These are phyloP conservation scores for Thamnaconus septentrionalis DNA, from an alignment of 2,113 vertebrate genomes.

Conservation along the genomic window DNA sequence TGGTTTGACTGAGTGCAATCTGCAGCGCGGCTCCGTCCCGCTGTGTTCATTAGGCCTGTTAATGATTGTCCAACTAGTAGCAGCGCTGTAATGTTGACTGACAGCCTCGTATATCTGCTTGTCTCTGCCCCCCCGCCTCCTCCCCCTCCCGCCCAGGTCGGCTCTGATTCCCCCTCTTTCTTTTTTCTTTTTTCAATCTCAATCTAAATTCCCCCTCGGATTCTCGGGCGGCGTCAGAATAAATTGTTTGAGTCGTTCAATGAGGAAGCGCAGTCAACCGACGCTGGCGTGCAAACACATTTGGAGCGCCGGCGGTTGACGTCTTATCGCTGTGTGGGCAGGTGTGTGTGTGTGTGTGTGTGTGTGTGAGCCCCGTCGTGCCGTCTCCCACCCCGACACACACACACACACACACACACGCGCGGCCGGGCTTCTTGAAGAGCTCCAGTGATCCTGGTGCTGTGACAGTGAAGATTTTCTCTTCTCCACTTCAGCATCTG, in stretches of 20 bases:
- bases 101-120: constrained; percentile 37
- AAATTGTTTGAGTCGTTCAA: constrained; percentile 66
- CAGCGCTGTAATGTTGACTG: constrained; percentile 51
- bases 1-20: neutral
- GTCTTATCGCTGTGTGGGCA: constrained; percentile 59
- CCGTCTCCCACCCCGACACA: neutral
- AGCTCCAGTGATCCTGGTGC: constrained; percentile 24
- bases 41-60: constrained; percentile 53
- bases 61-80: constrained; percentile 58
- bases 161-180: constrained; percentile 45
- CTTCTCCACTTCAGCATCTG: no score
- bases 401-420: neutral
- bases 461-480: constrained; percentile 8
- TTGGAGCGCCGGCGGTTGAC: constrained; percentile 43
- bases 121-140: neutral
- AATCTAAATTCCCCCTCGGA: constrained; percentile 65
- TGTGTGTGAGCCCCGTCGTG: constrained; percentile 14
- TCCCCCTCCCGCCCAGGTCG: constrained; percentile 33
- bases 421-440: constrained; percentile 30
- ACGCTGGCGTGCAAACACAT: constrained; percentile 63
- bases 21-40: constrained; percentile 2
- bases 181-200: constrained; percentile 55
- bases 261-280: constrained; percentile 67
- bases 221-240: constrained; percentile 56
- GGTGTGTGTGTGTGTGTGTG: constrained; percentile 53